Conservation (phyloP, 30 jellyfish, hydroid and myxozoan genomes). For the Clytia hemisphaerica region DNA sequence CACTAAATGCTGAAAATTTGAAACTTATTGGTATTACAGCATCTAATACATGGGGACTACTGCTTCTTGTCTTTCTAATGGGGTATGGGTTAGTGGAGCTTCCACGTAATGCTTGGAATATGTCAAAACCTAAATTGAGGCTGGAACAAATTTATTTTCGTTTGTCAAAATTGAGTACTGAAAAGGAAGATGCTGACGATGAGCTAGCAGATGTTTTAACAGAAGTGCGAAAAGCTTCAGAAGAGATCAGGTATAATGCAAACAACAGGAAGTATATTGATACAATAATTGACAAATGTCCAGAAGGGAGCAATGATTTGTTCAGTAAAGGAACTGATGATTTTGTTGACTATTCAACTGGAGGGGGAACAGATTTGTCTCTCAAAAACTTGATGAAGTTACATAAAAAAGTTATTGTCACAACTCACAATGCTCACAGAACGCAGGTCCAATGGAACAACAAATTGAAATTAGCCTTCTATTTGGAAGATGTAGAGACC, state of each 20-base stretch:
- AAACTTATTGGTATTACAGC: constrained; percentile 97
- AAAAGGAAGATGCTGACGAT: constrained; percentile 93
- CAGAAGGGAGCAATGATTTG: constrained; percentile 77
- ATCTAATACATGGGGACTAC: constrained; percentile 97
- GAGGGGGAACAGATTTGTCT: constrained; percentile 33
- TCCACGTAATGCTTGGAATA: constrained; percentile 96
- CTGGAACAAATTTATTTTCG: constrained; percentile 78
- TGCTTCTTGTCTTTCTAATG: constrained; percentile 77
- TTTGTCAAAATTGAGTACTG: constrained; percentile 90
- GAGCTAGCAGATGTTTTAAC: constrained; percentile 59
- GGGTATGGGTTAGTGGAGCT: constrained; percentile 97
- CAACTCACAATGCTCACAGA: constrained; percentile 93
- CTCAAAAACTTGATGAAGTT: constrained; percentile 64
- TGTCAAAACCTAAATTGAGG: constrained; percentile 65
- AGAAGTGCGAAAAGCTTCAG: constrained; percentile 81
- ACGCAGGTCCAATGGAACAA: constrained; percentile 95
- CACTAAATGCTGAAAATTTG: constrained; percentile 79
- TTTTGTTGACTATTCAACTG: constrained; percentile 73
- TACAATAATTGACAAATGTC: constrained; percentile 81
- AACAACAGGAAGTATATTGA: constrained; percentile 60
- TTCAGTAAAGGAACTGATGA: constrained; percentile 96
- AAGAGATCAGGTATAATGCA: constrained; percentile 81
- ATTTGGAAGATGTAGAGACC: constrained; percentile 76
- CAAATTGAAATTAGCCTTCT: constrained; percentile 56
- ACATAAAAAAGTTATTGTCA: constrained; percentile 85